Percentiles rank a stretch among this genome's conserved stretches.
Conservation (phyloP, 2,797 vertebrate genomes). For the Picus viridis region DNA sequence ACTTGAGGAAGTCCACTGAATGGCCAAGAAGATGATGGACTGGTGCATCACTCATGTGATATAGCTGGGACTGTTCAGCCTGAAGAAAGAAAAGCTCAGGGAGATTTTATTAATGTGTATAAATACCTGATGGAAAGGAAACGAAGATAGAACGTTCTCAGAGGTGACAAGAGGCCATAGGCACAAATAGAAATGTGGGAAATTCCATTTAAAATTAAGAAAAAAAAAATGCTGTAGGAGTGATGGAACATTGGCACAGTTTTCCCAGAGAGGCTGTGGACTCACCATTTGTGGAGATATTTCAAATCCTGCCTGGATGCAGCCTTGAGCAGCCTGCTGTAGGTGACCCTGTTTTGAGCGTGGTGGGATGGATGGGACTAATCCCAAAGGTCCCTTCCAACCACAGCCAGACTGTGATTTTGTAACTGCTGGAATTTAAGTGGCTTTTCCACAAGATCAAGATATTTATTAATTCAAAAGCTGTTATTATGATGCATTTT, state of each 20-base stretch:
- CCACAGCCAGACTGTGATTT: not conserved
- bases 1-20: not conserved
- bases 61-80: not conserved
- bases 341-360: not conserved
- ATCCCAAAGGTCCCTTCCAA: not conserved
- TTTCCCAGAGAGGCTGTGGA: not conserved
- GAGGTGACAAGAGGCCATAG: no score
- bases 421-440: not conserved
- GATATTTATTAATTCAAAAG: not conserved
- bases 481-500: not conserved
- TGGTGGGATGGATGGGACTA: not conserved
- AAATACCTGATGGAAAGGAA: not conserved
- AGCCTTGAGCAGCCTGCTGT: not conserved
- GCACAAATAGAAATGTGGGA: no score
- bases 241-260: no score
- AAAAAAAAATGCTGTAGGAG: no score
- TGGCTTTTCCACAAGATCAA: not conserved
- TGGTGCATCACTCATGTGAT: not conserved
- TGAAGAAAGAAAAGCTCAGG: not conserved
- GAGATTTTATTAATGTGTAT: not conserved
- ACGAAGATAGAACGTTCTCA: no score
- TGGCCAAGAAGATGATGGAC: not conserved
- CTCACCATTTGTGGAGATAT: not conserved
- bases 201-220: no score
- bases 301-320: not conserved